Evolutionary conservation across 2,113 vertebrate genomes (phyloP), one percentile per base, ranked within the genome.

Genomic region (Erythrolamprus reginae): DNA sequence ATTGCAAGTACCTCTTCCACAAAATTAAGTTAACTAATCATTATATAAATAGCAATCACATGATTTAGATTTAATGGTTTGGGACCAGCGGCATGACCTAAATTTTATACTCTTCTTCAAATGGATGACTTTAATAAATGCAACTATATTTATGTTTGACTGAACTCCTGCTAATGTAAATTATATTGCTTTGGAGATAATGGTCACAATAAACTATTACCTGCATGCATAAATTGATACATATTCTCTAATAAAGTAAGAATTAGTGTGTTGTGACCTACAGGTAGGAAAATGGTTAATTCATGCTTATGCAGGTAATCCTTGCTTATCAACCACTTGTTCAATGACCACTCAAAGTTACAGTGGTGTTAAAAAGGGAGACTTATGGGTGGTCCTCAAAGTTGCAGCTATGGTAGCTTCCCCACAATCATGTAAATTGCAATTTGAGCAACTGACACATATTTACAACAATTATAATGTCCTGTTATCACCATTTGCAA

Each of bases 21-120:
- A 58, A 84, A 50, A 48, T 48, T 61, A 89, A 24, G 50, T 82
- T 82, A 87, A 70, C 42, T 47, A 87, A 90, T 87, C 38, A 55
- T 90, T 52, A 90, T 70, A 90, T 61, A 90, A 86, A 86, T 87
- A 86, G 48, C 33, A 86, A 83, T 87, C 42, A 13, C n/a, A 38
- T 88, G 42, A 50, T 45, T 91, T 82, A 70, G 55, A 26, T 28
- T 85, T 42, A 85, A 86, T 87, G 55, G 42, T 82, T 24, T 33
- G 42, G 28, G 82, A 48, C 85, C 82, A 88, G 38, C 26, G 58
- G 9, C 26, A n/a, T 90, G 85, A 47, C 51, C 19, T 42, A 55
- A 82, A 52, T 33, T 87, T 90, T 82, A 87, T 82, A 82, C 26
- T 52, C 10, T 50, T 28, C 38, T 56, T 45, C 28, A 51, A 26